Percentiles rank a stretch among this genome's conserved stretches.
These are phyloP conservation scores for Glaucopsyche alexis DNA, from an alignment of 2,888 invertebrate genomes.

Conservation along the genomic window DNA sequence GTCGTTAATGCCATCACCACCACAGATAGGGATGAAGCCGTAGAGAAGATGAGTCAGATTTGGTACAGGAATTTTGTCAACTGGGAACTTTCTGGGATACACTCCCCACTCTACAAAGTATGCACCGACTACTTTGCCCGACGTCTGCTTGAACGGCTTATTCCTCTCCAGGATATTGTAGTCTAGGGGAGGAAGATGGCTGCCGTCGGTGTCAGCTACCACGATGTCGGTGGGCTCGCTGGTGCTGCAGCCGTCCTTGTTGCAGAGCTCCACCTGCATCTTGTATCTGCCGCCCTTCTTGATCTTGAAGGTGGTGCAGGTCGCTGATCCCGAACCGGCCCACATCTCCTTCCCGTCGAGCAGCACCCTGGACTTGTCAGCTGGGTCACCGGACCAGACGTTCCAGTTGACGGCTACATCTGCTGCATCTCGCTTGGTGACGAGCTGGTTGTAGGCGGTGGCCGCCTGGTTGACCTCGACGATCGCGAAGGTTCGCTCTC, in stretches of 20 bases:
- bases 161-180: conserved; percentile 66
- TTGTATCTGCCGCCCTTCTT: conserved; percentile 71
- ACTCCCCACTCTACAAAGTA: conserved; percentile 77
- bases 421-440: conserved; percentile 62
- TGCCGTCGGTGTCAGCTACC: conserved; percentile 75
- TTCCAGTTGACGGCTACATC: conserved; percentile 74
- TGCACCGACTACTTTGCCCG: conserved; percentile 71
- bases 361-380: conserved; percentile 59
- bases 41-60: conserved; percentile 71
- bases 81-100: conserved; percentile 72
- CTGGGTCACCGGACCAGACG: conserved; percentile 71
- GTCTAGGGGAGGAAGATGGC: conserved; percentile 68
- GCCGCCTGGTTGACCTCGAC: conserved; percentile 75
- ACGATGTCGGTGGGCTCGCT: conserved; percentile 68
- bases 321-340: conserved; percentile 59
- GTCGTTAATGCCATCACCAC: conserved; percentile 75
- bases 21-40: conserved; percentile 74
- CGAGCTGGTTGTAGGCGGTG: conserved; percentile 73
- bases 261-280: conserved; percentile 70
- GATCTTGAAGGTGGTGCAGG: conserved; percentile 66
- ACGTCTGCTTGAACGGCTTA: conserved; percentile 72
- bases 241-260: conserved; percentile 65
- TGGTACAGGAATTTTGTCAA: conserved; percentile 67
- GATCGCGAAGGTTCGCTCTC: conserved; percentile 70
- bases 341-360: conserved; percentile 65